Percentiles rank a stretch among this genome's conserved stretches.
phyloP scores from a whole-genome alignment of 2,888 invertebrate genomes.

The Elysia crispata region DNA sequence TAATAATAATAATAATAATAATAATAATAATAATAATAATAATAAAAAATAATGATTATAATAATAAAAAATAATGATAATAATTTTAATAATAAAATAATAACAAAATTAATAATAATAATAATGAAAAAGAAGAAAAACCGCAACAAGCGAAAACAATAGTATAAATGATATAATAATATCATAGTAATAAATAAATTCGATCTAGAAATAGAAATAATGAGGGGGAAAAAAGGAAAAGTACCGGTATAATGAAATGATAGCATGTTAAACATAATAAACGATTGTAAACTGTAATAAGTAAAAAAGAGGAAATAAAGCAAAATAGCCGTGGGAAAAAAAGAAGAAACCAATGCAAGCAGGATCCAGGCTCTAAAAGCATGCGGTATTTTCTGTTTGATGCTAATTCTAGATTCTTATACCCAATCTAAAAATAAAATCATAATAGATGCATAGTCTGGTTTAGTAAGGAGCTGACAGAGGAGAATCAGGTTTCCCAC shows the following conservation, averaged over 20 bases:
- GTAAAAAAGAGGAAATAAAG: too few relatives aligned
- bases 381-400: too few relatives aligned
- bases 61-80: constrained; percentile 5
- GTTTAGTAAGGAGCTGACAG: background rate
- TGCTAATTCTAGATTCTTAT: too few relatives aligned
- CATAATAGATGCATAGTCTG: too few relatives aligned
- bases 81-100: constrained; percentile 12
- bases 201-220: background rate
- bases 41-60: background rate
- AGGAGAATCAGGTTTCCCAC: background rate
- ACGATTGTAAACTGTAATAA: too few relatives aligned
- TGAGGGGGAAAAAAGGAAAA: background rate
- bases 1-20: constrained; percentile 17
- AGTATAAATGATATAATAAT: too few relatives aligned
- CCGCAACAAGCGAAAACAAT: background rate
- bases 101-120: background rate
- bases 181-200: background rate
- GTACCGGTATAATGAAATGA: background rate
- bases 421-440: too few relatives aligned
- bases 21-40: too few relatives aligned
- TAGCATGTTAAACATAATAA: background rate
- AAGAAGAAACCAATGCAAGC: too few relatives aligned
- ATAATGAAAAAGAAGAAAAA: background rate
- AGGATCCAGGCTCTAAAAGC: too few relatives aligned
- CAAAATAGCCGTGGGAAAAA: too few relatives aligned